Base-by-base conservation (phyloP, 2,113 vertebrate species). In the Stigmatopora argus region DNA sequence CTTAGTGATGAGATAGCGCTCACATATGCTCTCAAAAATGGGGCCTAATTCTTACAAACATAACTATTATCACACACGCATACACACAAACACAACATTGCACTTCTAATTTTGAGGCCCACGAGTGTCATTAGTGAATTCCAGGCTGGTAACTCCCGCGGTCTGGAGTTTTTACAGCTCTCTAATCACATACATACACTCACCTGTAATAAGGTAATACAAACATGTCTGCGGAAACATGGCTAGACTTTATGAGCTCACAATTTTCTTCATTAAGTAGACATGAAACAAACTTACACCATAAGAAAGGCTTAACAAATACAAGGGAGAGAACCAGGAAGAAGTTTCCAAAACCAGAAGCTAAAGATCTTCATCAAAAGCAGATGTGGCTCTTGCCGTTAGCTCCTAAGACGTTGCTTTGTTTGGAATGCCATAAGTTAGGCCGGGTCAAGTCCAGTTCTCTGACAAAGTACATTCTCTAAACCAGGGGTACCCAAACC, bases 121-220 rank as follows among this genome's bases (percentile, higher is more conserved):
- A 87, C 83, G 85, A 88, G 85, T 87, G 80, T 88, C 89, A 89
- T 89, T 89, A 90, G 88, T 83, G 78, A 88, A 89, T 89, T 90
- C 88, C 88, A 86, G 80, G 79, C 84, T 86, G 82, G 82, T 85
- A 88, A 87, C 82, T 86, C 82, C 85, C 85, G 84, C 80, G 77
- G 78, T 83, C 83, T 86, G 77, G 76, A 83, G 80, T 79, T 87
- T 88, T 88, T 88, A 88, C 85, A 82, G 85, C 72, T 75, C 86
- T 69, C 65, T 81, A 85, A 79, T 79, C 79, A 82, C 80, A 85
- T 67, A 67, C 67, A 69, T 57, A 61, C 62, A 66, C 63, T 62
- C 63, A 77, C 65, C 86, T 88, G 78, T 89, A 85, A 88, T 86
- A 84, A 82, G 69, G 81, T 79, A 81, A 83, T 65, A 78, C 82